phyloP scores from a whole-genome alignment of 30 jellyfish, hydroid and myxozoan genomes.

The Turritopsis dohrnii region DNA sequence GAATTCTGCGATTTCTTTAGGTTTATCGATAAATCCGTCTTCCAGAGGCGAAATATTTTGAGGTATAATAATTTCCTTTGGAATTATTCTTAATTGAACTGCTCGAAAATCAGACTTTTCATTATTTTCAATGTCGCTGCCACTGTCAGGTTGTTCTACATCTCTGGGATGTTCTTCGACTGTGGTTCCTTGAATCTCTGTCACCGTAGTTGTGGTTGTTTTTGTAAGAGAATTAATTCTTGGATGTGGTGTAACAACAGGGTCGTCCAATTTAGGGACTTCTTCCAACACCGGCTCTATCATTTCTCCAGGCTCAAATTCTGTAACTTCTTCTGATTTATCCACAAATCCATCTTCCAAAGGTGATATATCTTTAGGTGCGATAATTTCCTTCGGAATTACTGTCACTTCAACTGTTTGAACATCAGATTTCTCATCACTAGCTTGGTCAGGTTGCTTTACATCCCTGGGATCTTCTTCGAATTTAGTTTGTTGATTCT shows the following conservation, averaged over 20 bases:
- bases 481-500: not conserved
- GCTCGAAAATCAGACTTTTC: not conserved
- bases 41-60: not conserved
- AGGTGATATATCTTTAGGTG: not conserved
- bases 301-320: not conserved
- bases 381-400: not conserved
- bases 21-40: not conserved
- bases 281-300: not conserved
- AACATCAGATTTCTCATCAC: not conserved
- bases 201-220: not conserved
- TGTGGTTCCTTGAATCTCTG: not conserved
- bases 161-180: not conserved
- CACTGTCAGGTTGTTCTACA: not conserved
- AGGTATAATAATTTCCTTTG: not conserved
- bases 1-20: not conserved
- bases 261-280: not conserved
- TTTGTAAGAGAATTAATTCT: not conserved
- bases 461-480: not conserved
- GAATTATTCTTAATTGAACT: not conserved
- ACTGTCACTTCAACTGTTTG: not conserved
- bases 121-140: not conserved
- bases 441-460: not conserved
- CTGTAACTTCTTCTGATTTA: not conserved
- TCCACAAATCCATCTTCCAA: not conserved
- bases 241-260: not conserved